These are phyloP conservation scores for Drosophila parvula DNA, from an alignment of 1,140 invertebrate species.

Conservation along the genomic window DNA sequence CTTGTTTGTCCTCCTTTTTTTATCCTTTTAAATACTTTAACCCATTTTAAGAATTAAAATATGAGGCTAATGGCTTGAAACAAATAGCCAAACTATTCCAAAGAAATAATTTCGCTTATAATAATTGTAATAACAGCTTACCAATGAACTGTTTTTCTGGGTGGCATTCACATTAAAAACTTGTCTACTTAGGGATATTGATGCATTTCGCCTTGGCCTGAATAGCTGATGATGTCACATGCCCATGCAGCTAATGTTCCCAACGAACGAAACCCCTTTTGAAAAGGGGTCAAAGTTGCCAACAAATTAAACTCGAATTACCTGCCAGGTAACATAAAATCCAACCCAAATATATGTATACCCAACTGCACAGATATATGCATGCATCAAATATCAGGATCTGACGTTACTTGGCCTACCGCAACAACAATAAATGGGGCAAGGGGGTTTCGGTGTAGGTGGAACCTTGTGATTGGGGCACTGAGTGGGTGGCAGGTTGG, in stretches of 20 bases:
- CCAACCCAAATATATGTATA: neutral
- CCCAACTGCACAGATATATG: slow-evolving; percentile 17
- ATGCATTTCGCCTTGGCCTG: slow-evolving; percentile 30
- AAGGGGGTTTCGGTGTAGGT: no score
- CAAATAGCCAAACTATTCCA: no score
- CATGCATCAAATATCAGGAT: slow-evolving; percentile 58
- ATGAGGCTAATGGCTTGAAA: neutral
- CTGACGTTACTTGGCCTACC: slow-evolving; percentile 47
- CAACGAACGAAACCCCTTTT: neutral
- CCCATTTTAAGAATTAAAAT: no score
- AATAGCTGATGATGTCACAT: slow-evolving; percentile 28
- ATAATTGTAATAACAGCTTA: neutral
- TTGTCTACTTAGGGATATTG: slow-evolving; percentile 2
- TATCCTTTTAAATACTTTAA: neutral
- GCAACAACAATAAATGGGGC: slow-evolving; percentile 38
- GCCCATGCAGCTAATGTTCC: slow-evolving; percentile 19
- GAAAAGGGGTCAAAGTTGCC: slow-evolving; percentile 45
- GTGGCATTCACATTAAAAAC: neutral
- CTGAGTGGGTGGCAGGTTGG: slow-evolving; percentile 4
- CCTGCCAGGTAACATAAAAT: slow-evolving; percentile 44
- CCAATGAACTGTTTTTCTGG: neutral
- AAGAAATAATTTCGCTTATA: neutral
- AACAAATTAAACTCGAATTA: slow-evolving; percentile 51
- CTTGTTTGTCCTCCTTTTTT: no score
- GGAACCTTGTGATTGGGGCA: slow-evolving; percentile 6